A percentile compares a stretch with the other conserved stretches of the same genome.
phyloP scores from a whole-genome alignment of 2,888 invertebrate genomes.

The Cinara cedri region DNA sequence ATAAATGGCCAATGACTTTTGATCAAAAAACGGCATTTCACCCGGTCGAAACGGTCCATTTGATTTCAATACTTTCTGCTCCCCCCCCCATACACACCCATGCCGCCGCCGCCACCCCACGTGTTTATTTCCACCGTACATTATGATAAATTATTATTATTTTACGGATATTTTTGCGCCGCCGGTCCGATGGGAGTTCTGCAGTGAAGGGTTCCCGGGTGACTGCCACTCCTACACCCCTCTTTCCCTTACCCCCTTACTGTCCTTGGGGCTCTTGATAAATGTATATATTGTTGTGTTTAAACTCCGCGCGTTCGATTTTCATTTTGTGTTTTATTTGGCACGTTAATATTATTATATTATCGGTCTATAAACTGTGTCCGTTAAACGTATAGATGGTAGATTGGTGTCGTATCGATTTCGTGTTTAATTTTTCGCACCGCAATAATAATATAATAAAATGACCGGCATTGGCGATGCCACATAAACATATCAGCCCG shows the following conservation, averaged over 20 bases:
- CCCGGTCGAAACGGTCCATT: slow-evolving; percentile 37
- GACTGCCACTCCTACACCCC: background rate
- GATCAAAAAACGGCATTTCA: slow-evolving; percentile 15
- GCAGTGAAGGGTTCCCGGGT: background rate
- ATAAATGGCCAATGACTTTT: slow-evolving; percentile 42
- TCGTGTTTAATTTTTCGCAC: no score
- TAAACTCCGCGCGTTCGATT: background rate
- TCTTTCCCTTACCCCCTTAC: no score
- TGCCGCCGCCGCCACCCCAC: no score
- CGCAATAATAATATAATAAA: no score
- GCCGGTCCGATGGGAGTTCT: slow-evolving; percentile 20
- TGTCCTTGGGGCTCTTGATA: slow-evolving; percentile 9
- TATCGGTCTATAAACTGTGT: background rate
- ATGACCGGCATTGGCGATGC: no score
- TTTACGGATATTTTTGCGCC: background rate
- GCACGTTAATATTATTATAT: background rate
- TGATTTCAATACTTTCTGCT: slow-evolving; percentile 35
- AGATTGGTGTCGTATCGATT: no score
- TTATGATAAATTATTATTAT: no score
- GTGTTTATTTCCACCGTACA: slow-evolving; percentile 6
- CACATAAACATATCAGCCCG: no score
- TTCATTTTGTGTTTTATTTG: background rate
- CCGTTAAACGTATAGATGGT: no score
- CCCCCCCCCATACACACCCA: no score
- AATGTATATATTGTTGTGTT: slow-evolving; percentile 10